These are phyloP conservation scores for Onychomys torridus DNA, from an alignment of 2,797 vertebrate species.

Conservation along the genomic window DNA sequence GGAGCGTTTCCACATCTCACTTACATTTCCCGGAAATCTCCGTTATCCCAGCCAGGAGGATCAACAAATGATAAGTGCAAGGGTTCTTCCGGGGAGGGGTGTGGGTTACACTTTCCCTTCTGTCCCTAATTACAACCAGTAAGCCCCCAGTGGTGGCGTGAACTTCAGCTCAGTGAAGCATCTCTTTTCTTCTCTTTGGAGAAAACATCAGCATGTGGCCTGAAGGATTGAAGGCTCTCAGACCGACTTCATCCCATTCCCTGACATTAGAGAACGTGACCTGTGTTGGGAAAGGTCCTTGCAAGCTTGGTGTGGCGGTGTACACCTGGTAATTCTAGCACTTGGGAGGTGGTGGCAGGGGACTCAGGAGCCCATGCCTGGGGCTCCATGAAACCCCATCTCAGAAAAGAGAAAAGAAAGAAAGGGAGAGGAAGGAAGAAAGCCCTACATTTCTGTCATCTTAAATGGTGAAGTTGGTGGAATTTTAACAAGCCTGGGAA, in stretches of 20 bases:
- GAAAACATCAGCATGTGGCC: not conserved
- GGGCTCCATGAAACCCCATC: not conserved
- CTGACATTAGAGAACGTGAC: not conserved
- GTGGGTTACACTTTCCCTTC: not conserved
- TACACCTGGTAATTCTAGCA: not conserved
- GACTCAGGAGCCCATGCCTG: not conserved
- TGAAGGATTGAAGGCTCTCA: not conserved
- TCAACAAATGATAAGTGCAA: conserved; percentile 9
- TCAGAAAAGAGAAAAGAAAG: not conserved
- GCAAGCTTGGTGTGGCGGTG: not conserved
- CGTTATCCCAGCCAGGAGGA: conserved; percentile 2
- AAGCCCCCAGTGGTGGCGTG: not conserved
- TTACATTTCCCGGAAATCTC: conserved; percentile 51
- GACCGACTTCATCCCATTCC: not conserved
- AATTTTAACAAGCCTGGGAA: not conserved
- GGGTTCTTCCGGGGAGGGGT: not conserved
- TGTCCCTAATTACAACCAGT: not conserved
- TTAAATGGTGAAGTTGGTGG: not conserved
- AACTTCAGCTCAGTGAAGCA: not conserved
- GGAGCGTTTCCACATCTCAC: conserved; percentile 36
- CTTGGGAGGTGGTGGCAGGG: not conserved
- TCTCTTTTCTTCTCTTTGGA: not conserved
- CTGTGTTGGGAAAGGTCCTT: conserved; percentile 3
- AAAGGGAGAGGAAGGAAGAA: not conserved
- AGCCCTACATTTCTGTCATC: not conserved